These are phyloP conservation scores for Paedocypris sp. DNA, from an alignment of 2,113 vertebrate genomes.

Conservation along the genomic window DNA sequence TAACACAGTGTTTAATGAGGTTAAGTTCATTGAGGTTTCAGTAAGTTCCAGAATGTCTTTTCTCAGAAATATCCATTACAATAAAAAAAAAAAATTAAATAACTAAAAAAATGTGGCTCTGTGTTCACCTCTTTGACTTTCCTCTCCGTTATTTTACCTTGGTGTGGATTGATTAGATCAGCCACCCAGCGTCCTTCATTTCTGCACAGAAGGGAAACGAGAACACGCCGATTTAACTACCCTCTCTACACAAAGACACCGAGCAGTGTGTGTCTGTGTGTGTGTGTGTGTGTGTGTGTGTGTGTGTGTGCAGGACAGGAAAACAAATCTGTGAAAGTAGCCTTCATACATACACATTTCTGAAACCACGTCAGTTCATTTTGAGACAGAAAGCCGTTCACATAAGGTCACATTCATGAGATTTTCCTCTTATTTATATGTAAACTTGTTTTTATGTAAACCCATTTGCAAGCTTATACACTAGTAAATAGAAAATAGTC, in stretches of 20 bases:
- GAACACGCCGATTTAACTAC: too few relatives aligned
- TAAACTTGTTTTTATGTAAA: background rate
- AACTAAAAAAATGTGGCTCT: background rate
- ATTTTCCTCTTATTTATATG: too few relatives aligned
- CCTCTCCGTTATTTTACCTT: background rate
- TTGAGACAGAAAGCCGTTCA: background rate
- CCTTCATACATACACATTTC: background rate
- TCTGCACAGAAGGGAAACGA: background rate
- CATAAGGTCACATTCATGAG: background rate
- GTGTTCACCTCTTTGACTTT: slow-evolving; percentile 7
- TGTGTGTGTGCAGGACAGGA: too few relatives aligned
- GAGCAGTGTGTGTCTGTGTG: too few relatives aligned
- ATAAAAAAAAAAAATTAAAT: too few relatives aligned
- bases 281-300: too few relatives aligned
- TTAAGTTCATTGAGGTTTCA: too few relatives aligned
- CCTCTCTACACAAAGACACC: slow-evolving; percentile 2
- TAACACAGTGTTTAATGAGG: too few relatives aligned
- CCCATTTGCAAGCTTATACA: background rate
- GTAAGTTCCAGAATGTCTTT: too few relatives aligned
- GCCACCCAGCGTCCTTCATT: background rate
- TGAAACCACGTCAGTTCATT: background rate
- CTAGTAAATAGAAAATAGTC: background rate
- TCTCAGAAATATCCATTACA: too few relatives aligned
- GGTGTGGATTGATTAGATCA: slow-evolving; percentile 25
- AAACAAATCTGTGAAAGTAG: too few relatives aligned